phyloP scores from a whole-genome alignment of 2,888 invertebrate species.

The Herminia tarsipennalis region DNA sequence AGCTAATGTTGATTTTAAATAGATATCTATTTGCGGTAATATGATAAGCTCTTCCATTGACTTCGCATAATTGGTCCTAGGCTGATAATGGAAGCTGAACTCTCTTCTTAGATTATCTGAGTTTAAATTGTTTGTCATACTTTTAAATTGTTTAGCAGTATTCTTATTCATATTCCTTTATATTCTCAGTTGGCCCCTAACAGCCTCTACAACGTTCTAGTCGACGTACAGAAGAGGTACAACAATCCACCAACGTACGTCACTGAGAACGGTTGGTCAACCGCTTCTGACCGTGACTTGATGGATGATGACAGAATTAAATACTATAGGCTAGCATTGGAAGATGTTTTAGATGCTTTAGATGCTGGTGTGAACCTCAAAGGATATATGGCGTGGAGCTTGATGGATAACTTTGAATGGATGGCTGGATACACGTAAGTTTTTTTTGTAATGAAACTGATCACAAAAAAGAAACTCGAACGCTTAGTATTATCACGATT shows the following conservation, averaged over 20 bases:
- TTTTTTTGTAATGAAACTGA: not conserved
- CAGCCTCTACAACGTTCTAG: slow-evolving; percentile 84
- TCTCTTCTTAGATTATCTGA: too few relatives aligned
- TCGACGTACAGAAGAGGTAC: slow-evolving; percentile 76
- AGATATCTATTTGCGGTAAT: too few relatives aligned
- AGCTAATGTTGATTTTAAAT: too few relatives aligned
- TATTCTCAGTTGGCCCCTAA: slow-evolving; percentile 78
- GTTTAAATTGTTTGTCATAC: too few relatives aligned
- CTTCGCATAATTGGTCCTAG: too few relatives aligned
- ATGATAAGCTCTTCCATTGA: too few relatives aligned
- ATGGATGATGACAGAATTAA: slow-evolving; percentile 75
- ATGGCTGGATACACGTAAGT: slow-evolving; percentile 87
- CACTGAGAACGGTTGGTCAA: slow-evolving; percentile 87
- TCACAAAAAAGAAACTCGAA: too few relatives aligned
- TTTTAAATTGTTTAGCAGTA: too few relatives aligned
- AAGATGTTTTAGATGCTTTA: slow-evolving; percentile 69
- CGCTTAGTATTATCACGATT: too few relatives aligned
- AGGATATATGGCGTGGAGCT: slow-evolving; percentile 88
- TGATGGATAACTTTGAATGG: slow-evolving; percentile 93
- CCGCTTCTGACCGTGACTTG: slow-evolving; percentile 49
- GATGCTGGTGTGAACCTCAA: slow-evolving; percentile 66
- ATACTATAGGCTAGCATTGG: slow-evolving; percentile 73
- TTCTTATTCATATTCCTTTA: too few relatives aligned
- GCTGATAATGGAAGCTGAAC: too few relatives aligned
- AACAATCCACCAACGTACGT: slow-evolving; percentile 83